A percentile compares a stretch with the other conserved stretches of the same genome.
Evolutionary conservation across 2,797 vertebrate genomes (phyloP).

Genomic region (Clamator glandarius): DNA sequence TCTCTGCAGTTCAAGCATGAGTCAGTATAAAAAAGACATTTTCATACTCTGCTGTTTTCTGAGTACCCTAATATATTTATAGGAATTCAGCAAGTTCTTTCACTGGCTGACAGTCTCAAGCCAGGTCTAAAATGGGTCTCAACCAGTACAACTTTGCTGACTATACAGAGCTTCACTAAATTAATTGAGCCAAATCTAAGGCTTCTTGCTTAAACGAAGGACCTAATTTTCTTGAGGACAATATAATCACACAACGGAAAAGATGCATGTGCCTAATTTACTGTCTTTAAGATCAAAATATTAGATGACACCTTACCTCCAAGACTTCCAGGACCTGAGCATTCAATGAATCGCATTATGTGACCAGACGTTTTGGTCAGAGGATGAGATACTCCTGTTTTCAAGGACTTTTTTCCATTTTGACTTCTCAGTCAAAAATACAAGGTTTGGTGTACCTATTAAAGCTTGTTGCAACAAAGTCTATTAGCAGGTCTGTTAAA

Average conservation of each 20-base stretch:
- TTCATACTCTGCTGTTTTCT: not conserved
- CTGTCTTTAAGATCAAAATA: not conserved
- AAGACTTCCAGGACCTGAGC: not conserved
- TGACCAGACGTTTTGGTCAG: not conserved
- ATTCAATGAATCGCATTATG: not conserved
- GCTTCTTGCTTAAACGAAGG: not conserved
- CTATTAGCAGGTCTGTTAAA: not conserved
- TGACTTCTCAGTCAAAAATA: not conserved
- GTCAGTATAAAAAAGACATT: not conserved
- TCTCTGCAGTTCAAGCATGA: not conserved
- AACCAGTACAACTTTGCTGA: not conserved
- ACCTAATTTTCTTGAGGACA: not conserved
- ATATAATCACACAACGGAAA: not conserved
- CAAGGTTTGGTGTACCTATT: not conserved
- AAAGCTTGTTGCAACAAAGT: rapidly evolving
- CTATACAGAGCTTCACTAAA: not conserved
- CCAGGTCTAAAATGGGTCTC: not conserved
- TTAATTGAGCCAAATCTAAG: not conserved
- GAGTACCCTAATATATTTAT: not conserved
- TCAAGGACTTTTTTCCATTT: not conserved
- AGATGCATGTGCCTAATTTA: not conserved
- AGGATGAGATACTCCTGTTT: not conserved
- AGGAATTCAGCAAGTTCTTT: not conserved
- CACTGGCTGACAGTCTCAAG: not conserved
- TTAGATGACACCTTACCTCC: not conserved